These are phyloP conservation scores for Diplolepis rosae DNA, from an alignment of 2,888 invertebrate species.

Conservation along the genomic window DNA sequence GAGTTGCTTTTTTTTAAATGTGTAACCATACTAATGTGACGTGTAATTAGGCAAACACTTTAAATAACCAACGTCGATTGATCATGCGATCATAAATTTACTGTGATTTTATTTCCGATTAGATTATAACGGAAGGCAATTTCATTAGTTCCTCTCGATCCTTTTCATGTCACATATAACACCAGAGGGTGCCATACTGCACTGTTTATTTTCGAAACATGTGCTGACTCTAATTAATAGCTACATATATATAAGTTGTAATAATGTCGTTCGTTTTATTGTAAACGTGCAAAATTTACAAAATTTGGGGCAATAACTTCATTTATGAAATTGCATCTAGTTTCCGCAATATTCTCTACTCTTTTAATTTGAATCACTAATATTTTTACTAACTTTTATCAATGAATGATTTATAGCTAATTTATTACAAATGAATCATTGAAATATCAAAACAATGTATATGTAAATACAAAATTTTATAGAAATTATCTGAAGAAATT, in stretches of 20 bases:
- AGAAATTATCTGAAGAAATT: not conserved
- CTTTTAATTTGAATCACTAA: too few species aligned
- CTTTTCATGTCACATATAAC: constrained; percentile 14
- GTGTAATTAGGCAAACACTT: not conserved
- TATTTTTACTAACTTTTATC: too few species aligned
- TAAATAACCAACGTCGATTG: constrained; percentile 19
- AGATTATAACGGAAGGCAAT: constrained; percentile 18
- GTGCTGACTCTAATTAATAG: not conserved
- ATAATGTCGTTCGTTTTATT: not conserved
- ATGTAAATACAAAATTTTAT: too few species aligned
- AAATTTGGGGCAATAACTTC: not conserved
- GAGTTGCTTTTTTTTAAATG: not conserved
- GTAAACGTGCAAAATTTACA: not conserved
- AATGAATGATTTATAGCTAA: too few species aligned
- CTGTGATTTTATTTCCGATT: constrained; percentile 28
- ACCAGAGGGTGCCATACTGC: not conserved
- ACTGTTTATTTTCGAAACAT: constrained; percentile 18
- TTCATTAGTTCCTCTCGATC: constrained; percentile 13
- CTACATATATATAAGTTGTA: not conserved
- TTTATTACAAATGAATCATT: too few species aligned
- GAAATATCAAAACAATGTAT: too few species aligned
- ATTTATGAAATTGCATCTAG: too few species aligned
- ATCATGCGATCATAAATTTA: not conserved
- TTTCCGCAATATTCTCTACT: too few species aligned
- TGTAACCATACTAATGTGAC: not conserved